These are phyloP conservation scores for Gadus macrocephalus DNA, from an alignment of 2,113 vertebrate species.

Conservation along the genomic window DNA sequence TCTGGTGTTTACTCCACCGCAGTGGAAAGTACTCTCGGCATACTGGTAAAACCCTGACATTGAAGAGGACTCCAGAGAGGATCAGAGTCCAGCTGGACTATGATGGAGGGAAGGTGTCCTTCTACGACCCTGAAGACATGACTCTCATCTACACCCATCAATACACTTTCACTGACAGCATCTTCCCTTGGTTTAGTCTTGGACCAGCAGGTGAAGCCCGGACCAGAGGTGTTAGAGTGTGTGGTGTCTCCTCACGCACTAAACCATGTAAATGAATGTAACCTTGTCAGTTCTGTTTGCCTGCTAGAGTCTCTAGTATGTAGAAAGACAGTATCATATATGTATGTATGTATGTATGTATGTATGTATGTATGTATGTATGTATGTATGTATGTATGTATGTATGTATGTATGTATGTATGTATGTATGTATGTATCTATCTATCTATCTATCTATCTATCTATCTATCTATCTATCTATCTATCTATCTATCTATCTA, in stretches of 20 bases:
- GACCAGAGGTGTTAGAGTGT: conserved; percentile 25
- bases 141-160: conserved; percentile 28
- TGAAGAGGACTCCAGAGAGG: conserved; percentile 25
- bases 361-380: too few relatives aligned
- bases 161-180: conserved; percentile 45
- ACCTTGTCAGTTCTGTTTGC: too few relatives aligned
- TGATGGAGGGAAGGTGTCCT: conserved; percentile 39
- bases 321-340: too few relatives aligned
- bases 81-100: conserved; percentile 52
- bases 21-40: background rate
- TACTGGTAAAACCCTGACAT: background rate
- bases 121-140: conserved; percentile 33
- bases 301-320: too few relatives aligned
- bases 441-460: too few relatives aligned
- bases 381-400: too few relatives aligned
- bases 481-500: too few relatives aligned
- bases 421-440: too few relatives aligned
- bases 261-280: too few relatives aligned
- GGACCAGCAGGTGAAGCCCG: background rate
- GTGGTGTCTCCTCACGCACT: background rate
- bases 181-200: conserved; percentile 15
- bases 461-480: too few relatives aligned
- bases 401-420: too few relatives aligned
- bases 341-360: too few relatives aligned
- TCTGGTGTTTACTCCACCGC: conserved; percentile 2